phyloP scores from a whole-genome alignment of 2,888 invertebrate genomes.

The Apamea sordens region DNA sequence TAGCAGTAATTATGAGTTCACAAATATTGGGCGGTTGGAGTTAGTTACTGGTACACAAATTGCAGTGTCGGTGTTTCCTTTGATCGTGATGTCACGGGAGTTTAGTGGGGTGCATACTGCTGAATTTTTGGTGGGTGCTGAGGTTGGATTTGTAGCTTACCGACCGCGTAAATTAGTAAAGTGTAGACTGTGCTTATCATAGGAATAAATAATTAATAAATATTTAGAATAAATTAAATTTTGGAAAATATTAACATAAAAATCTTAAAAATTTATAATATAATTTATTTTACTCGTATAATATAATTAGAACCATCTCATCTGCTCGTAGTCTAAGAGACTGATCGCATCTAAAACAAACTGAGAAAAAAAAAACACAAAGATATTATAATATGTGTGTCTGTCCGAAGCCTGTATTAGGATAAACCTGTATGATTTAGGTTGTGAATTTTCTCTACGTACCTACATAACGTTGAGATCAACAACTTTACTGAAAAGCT shows the following conservation, averaged over 20 bases:
- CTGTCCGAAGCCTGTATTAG: not conserved
- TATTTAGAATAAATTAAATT: not conserved
- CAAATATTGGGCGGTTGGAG: constrained; percentile 37
- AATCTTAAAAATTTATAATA: not conserved
- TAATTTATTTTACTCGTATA: not conserved
- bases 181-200: not conserved
- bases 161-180: not conserved
- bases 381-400: not conserved
- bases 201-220: not conserved
- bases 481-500: not conserved
- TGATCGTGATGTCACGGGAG: constrained; percentile 3
- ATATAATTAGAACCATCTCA: too few relatives aligned
- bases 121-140: not conserved
- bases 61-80: constrained; percentile 24
- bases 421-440: not conserved
- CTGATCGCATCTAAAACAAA: not conserved
- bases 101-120: not conserved
- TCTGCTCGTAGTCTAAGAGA: not conserved
- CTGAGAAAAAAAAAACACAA: not conserved
- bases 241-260: not conserved
- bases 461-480: not conserved
- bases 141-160: not conserved
- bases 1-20: constrained; percentile 37
- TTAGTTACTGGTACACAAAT: constrained; percentile 23
- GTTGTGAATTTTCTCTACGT: not conserved